A percentile compares a stretch with the other conserved stretches of the same genome.
Conservation (phyloP, 2,113 vertebrate species). For the Cinclus cinclus region DNA sequence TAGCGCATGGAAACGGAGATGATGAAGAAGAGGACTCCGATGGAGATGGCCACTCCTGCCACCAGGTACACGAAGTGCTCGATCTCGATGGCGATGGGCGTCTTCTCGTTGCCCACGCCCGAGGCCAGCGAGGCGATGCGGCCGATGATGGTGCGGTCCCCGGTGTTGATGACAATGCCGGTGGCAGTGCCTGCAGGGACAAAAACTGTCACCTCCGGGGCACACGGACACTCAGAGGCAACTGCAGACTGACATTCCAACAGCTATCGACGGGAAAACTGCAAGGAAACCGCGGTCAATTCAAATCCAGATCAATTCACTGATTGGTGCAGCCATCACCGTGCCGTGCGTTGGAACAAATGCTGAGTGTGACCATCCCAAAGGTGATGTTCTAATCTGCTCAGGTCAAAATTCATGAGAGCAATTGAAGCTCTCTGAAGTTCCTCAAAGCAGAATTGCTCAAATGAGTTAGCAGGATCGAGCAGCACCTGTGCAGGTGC, state of each 20-base stretch:
- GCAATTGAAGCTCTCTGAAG: neutral
- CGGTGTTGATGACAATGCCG: constrained; percentile 79
- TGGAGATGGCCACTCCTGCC: constrained; percentile 75
- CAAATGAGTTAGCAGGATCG: neutral
- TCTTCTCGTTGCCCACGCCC: constrained; percentile 77
- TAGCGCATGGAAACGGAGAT: constrained; percentile 77
- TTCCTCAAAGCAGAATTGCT: neutral
- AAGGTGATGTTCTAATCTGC: neutral
- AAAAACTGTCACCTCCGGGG: neutral
- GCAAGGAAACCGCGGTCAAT: accelerated
- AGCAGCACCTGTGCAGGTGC: neutral
- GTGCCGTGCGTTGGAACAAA: neutral
- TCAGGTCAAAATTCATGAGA: neutral
- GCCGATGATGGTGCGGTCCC: constrained; percentile 79
- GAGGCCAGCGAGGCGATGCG: constrained; percentile 79
- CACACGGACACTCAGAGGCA: neutral
- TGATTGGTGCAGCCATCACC: no score
- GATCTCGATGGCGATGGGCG: constrained; percentile 80
- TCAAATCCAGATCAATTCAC: neutral
- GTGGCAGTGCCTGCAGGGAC: constrained; percentile 72
- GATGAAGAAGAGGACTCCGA: constrained; percentile 80
- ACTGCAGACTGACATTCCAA: neutral
- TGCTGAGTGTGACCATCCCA: no score
- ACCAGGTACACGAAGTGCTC: constrained; percentile 82
- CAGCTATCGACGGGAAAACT: neutral